A percentile compares a stretch with the other conserved stretches of the same genome.
Conservation (phyloP, 2,113 vertebrate species). For the Mustelus asterias region DNA sequence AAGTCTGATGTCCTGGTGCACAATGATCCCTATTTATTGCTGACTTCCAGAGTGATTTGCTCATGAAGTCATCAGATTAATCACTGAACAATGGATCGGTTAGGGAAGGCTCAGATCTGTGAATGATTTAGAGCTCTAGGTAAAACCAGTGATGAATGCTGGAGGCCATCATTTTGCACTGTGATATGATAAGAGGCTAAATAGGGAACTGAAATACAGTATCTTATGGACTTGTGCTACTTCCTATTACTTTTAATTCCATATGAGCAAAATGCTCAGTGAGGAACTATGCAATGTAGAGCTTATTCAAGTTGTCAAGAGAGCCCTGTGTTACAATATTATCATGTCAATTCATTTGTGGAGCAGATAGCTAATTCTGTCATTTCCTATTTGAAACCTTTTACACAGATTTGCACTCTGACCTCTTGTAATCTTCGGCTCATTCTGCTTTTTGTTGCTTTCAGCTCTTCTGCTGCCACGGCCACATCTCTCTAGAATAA, state of each 20-base stretch:
- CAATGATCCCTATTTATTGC: background rate
- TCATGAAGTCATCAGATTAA: background rate
- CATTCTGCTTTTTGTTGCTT: conserved; percentile 56
- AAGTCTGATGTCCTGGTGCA: background rate
- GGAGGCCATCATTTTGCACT: background rate
- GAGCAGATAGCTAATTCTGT: background rate
- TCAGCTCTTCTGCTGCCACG: conserved; percentile 58
- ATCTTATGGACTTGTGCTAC: background rate
- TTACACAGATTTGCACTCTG: background rate
- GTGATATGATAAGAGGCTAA: background rate
- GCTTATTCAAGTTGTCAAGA: background rate
- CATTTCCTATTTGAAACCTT: background rate
- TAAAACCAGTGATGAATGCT: background rate
- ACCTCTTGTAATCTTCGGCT: conserved; percentile 61
- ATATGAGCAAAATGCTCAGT: background rate
- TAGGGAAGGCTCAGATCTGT: background rate
- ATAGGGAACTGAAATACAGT: background rate
- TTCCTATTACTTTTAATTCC: background rate
- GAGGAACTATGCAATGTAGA: background rate
- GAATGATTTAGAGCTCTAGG: background rate
- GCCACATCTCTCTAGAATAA: conserved; percentile 54
- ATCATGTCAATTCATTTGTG: background rate
- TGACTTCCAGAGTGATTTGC: background rate
- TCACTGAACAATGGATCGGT: background rate
- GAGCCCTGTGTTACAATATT: background rate